A percentile compares a stretch with the other conserved stretches of the same genome.
Conservation (phyloP, 2,113 vertebrate genomes). For the Todiramphus saurophagus region DNA sequence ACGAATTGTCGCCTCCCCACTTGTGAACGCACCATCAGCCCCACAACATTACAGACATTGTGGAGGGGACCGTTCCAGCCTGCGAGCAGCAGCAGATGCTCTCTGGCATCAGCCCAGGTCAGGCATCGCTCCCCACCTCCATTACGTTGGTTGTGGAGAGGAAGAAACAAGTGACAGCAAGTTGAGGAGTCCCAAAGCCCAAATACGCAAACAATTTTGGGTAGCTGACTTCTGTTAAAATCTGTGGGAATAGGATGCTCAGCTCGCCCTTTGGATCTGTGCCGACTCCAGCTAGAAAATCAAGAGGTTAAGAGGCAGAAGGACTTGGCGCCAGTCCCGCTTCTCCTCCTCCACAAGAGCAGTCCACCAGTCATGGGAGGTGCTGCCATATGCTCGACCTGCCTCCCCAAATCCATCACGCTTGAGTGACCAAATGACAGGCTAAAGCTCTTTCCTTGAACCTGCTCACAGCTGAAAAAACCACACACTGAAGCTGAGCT, state of each 20-base stretch:
- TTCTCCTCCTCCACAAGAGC: background rate
- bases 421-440: background rate
- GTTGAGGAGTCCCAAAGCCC: background rate
- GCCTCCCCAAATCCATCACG: slow-evolving; percentile 6
- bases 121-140: background rate
- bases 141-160: fast-evolving
- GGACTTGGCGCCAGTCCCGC: background rate
- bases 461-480: background rate
- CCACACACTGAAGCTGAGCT: background rate
- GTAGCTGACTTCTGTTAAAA: background rate
- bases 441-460: background rate
- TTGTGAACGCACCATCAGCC: background rate
- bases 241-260: background rate
- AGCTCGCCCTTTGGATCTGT: background rate
- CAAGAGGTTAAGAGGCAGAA: background rate
- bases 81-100: background rate
- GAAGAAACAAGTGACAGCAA: fast-evolving
- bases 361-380: background rate
- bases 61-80: background rate
- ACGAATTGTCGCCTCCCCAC: background rate
- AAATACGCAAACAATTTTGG: background rate
- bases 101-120: background rate
- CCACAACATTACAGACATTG: background rate
- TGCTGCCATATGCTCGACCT: slow-evolving; percentile 35
- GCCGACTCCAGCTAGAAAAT: background rate